A percentile compares a stretch with the other conserved stretches of the same genome.
These are phyloP conservation scores for Scaptodrosophila lebanonensis DNA, from an alignment of 1,140 invertebrate species.

Conservation along the genomic window DNA sequence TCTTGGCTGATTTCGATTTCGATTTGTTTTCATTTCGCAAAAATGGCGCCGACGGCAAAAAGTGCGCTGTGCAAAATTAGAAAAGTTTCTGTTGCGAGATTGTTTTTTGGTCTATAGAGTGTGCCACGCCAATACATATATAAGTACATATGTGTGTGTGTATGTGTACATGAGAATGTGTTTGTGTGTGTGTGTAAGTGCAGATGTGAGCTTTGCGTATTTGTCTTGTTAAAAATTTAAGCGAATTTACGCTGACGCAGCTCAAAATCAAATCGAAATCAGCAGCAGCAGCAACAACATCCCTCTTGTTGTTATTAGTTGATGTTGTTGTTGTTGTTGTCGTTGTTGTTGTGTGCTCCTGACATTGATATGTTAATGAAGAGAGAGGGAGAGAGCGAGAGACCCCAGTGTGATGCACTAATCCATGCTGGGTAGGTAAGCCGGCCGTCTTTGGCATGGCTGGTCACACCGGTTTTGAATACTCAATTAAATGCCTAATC, in stretches of 20 bases:
- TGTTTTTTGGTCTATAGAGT: conserved; percentile 1
- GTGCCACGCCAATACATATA: no score
- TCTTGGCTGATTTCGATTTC: conserved; percentile 18
- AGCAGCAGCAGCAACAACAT: conserved; percentile 17
- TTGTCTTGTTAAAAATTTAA: conserved; percentile 74
- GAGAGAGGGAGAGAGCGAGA: no score
- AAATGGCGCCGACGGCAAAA: conserved; percentile 44
- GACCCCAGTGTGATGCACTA: conserved; percentile 27
- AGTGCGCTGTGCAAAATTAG: conserved; percentile 56
- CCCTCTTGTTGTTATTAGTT: no score
- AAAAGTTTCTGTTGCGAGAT: conserved; percentile 64
- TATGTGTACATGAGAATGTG: not conserved
- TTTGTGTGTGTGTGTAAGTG: not conserved
- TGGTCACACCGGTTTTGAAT: conserved; percentile 53
- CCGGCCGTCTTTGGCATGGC: no score
- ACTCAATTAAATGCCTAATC: conserved; percentile 70
- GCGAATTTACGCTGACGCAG: conserved; percentile 54
- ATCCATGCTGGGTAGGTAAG: conserved; percentile 48
- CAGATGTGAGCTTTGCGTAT: conserved; percentile 62
- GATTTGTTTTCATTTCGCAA: conserved; percentile 32
- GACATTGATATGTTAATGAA: conserved; percentile 75
- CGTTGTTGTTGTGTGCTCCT: conserved; percentile 33
- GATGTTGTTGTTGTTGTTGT: no score
- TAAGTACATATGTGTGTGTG: not conserved
- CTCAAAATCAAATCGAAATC: conserved; percentile 40